Evolutionary conservation across 1,140 invertebrate species (phyloP), one percentile per base, ranked within the genome.

Genomic region (Linepithema humile): DNA sequence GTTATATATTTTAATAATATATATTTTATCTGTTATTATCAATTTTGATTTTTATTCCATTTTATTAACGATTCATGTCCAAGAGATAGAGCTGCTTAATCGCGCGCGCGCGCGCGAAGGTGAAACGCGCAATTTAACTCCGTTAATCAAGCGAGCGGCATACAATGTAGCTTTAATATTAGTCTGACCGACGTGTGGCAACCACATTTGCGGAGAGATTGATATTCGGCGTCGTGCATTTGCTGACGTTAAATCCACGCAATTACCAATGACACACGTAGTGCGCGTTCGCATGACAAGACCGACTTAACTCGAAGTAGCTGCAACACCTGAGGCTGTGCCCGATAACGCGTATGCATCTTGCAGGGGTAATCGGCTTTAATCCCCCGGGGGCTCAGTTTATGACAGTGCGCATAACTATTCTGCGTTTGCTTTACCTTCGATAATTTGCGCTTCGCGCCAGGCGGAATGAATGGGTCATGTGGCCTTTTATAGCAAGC

Each of bases 261-360:
- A 84, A 84, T 84, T 84, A 84, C 59, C 50, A 53, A 78, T 67
- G 82, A 75, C 60, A 84, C 60, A 78, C 59, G 60, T 84, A 77
- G 72, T 43, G 32, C 29, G 20, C 48, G 55, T 43, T 62, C 45
- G 80, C 48, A 43, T 73, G 70, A 83, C 57, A 74, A 75, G 53
- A 67, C 29, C 73, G 59, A 59, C 59, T 82, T 82, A 82, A 23
- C 48, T 45, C 38, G 60, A 65, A 65, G 82, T 65, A 64, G 57
- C 23, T 43, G 59, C 82, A 84, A 53, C 62, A 78, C 82, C 82
- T 84, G 82, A 55, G 82, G 82, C 82, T 65, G 32, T 26, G 73
- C 38, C 60, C 64, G 82, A 84, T 77, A 78, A 84, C 73, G 38
- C 57, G 26, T 53, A 55, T 50, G 69, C 73, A 57, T 78, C 53